phyloP scores from a whole-genome alignment of 2,113 vertebrate genomes.

The Chloroceryle aenea region DNA sequence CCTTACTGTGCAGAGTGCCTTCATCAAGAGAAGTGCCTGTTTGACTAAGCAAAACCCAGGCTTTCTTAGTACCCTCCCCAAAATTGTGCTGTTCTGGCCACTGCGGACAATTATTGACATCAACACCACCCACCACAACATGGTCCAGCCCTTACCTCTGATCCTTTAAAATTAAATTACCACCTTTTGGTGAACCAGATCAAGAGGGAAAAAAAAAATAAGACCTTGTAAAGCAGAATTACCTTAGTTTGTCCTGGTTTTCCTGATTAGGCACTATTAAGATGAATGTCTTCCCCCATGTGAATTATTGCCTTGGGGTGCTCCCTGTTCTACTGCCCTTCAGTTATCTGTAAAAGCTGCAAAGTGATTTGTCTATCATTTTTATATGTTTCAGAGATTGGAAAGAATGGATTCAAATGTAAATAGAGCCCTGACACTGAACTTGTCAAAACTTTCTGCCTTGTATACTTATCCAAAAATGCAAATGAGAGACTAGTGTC shows the following conservation, averaged over 20 bases:
- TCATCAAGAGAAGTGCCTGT: background rate
- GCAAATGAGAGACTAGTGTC: background rate
- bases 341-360: background rate
- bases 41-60: background rate
- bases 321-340: background rate
- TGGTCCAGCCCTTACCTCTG: background rate
- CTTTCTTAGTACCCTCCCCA: background rate
- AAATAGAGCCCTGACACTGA: background rate
- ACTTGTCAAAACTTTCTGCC: background rate
- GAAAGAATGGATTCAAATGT: background rate
- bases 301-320: background rate
- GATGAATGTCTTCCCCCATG: background rate
- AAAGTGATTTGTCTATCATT: background rate
- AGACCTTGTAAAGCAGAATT: background rate
- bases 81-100: background rate
- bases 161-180: slow-evolving; percentile 50
- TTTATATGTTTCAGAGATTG: background rate
- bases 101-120: background rate
- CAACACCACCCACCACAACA: accelerated
- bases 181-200: background rate
- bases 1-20: background rate
- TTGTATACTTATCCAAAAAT: background rate
- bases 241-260: slow-evolving; percentile 1
- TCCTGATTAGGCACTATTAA: slow-evolving; percentile 1
- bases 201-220: background rate